A percentile compares a stretch with the other conserved stretches of the same genome.
phyloP scores from a whole-genome alignment of 2,113 vertebrate species.

The Brachionichthys hirsutus region DNA sequence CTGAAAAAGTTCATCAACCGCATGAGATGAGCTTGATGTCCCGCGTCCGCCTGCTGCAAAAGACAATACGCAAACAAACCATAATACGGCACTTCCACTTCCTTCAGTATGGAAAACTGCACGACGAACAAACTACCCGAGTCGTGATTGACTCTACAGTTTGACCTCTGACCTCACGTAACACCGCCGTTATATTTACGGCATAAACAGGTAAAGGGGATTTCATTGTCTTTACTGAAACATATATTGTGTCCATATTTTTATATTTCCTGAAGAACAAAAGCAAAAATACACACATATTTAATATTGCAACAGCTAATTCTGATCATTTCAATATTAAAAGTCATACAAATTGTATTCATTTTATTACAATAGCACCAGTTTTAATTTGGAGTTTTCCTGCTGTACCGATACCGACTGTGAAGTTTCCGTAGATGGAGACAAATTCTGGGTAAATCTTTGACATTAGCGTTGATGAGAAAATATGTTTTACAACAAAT shows the following conservation, averaged over 20 bases:
- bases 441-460: no score
- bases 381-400: no score
- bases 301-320: no score
- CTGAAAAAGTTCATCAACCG: constrained; percentile 35
- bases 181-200: constrained; percentile 1
- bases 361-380: no score
- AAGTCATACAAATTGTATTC: no score
- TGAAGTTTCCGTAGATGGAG: no score
- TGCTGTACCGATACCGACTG: no score
- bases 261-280: background rate
- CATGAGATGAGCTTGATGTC: constrained; percentile 50
- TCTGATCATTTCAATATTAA: no score
- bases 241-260: background rate
- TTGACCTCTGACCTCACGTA: constrained; percentile 2
- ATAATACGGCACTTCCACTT: constrained; percentile 33
- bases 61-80: constrained; percentile 2
- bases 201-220: background rate
- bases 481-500: no score
- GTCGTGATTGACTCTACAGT: constrained; percentile 16
- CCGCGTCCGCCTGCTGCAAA: constrained; percentile 31
- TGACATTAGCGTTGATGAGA: no score
- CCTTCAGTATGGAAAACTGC: constrained; percentile 24
- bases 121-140: constrained; percentile 45
- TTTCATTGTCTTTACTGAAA: constrained; percentile 9
- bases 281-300: background rate